Evolutionary conservation across 2,797 vertebrate species (phyloP).

Genomic region (Phataginus tetradactyla): DNA sequence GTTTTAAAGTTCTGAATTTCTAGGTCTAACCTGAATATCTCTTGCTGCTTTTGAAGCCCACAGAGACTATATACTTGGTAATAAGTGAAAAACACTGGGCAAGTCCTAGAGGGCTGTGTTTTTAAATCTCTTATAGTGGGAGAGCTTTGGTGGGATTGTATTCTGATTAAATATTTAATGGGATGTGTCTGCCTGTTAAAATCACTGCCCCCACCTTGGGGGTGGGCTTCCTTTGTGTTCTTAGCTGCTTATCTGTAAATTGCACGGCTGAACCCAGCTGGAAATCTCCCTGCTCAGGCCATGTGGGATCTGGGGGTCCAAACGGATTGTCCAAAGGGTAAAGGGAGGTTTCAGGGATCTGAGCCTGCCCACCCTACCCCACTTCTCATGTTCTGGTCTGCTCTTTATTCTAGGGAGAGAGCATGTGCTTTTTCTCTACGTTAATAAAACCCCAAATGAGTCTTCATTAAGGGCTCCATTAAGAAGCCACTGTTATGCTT

Average conservation of each 20-base stretch:
- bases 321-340: neutral
- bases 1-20: neutral
- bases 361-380: neutral
- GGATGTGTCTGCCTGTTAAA: constrained; percentile 28
- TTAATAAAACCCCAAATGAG: constrained; percentile 89
- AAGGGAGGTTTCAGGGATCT: neutral
- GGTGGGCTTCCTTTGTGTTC: neutral
- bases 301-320: neutral
- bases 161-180: constrained; percentile 57
- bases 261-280: neutral
- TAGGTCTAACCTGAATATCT: constrained; percentile 10
- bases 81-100: neutral
- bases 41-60: neutral
- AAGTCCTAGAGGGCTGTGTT: neutral
- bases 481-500: constrained; percentile 85
- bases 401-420: constrained; percentile 65
- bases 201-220: neutral
- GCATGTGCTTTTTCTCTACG: constrained; percentile 83
- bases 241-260: neutral
- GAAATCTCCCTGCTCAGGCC: neutral
- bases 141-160: constrained; percentile 3
- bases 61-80: neutral
- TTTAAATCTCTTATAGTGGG: neutral
- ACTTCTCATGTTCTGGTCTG: neutral
- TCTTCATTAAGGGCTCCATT: constrained; percentile 88